These are phyloP conservation scores for Zonitis immaculata DNA, from an alignment of 2,888 invertebrate species.

Conservation along the genomic window DNA sequence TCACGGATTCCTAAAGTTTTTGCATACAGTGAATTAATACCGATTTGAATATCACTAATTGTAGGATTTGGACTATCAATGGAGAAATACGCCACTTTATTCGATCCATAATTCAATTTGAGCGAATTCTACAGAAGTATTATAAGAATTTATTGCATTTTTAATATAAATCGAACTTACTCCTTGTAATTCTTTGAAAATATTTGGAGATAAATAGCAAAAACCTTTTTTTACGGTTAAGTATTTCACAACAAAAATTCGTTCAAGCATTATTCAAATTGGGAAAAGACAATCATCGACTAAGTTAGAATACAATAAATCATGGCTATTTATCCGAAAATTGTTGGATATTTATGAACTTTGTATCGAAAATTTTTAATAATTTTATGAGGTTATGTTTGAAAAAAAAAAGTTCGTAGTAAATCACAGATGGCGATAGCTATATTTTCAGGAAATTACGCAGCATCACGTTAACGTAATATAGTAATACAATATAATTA, in stretches of 20 bases:
- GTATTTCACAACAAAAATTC: constrained; percentile 49
- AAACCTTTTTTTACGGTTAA: constrained; percentile 50
- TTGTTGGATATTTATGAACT: not conserved
- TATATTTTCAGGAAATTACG: too few relatives aligned
- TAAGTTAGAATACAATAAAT: not conserved
- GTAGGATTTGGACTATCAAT: constrained; percentile 31
- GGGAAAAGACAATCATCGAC: not conserved
- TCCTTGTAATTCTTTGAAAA: constrained; percentile 32
- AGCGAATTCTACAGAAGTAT: constrained; percentile 32
- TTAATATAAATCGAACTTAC: constrained; percentile 35
- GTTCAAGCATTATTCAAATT: constrained; percentile 46
- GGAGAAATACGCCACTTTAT: constrained; percentile 48
- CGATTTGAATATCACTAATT: constrained; percentile 48
- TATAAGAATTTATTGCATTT: constrained; percentile 14
- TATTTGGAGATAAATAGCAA: constrained; percentile 44
- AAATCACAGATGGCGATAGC: not conserved
- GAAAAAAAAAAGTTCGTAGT: too few relatives aligned
- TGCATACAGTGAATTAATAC: constrained; percentile 59
- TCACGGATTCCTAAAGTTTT: constrained; percentile 56
- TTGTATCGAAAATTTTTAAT: not conserved
- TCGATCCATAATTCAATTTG: constrained; percentile 32
- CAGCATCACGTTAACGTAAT: too few relatives aligned
- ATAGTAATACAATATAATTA: too few relatives aligned
- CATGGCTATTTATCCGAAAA: not conserved
- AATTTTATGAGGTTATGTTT: not conserved